phyloP scores from a whole-genome alignment of 1,140 invertebrate species.

The Archivesica marissinica region DNA sequence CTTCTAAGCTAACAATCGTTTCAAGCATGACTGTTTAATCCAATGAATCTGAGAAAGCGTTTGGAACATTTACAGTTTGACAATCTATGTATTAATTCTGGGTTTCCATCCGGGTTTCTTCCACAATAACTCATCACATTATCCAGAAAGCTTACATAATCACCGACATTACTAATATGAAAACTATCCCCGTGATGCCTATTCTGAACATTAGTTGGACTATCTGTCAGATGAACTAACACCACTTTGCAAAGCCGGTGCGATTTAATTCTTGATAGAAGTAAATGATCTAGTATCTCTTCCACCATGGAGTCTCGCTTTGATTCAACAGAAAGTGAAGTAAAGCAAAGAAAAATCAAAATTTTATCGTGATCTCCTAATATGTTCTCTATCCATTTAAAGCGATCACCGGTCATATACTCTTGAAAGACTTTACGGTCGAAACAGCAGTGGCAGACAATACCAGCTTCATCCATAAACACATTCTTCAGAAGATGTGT shows the following conservation, averaged over 20 bases:
- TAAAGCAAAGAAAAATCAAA: slow-evolving; percentile 26
- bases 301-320: background rate
- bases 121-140: slow-evolving; percentile 1
- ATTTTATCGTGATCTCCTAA: slow-evolving; percentile 19
- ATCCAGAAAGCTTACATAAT: background rate
- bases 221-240: slow-evolving; percentile 14
- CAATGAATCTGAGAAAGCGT: background rate
- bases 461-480: background rate
- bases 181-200: background rate
- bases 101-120: background rate
- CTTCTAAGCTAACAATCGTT: no score
- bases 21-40: no score
- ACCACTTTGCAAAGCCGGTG: slow-evolving; percentile 29
- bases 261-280: background rate
- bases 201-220: background rate
- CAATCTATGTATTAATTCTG: background rate
- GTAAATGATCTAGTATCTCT: background rate
- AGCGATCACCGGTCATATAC: slow-evolving; percentile 13
- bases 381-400: slow-evolving; percentile 11
- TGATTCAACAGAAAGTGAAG: background rate
- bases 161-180: background rate
- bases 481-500: background rate
- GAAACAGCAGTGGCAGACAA: slow-evolving; percentile 16
- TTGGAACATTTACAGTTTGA: background rate
- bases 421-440: slow-evolving; percentile 6